Conservation (phyloP, 1,140 invertebrate genomes). For the Zaprionus tsacasi region DNA sequence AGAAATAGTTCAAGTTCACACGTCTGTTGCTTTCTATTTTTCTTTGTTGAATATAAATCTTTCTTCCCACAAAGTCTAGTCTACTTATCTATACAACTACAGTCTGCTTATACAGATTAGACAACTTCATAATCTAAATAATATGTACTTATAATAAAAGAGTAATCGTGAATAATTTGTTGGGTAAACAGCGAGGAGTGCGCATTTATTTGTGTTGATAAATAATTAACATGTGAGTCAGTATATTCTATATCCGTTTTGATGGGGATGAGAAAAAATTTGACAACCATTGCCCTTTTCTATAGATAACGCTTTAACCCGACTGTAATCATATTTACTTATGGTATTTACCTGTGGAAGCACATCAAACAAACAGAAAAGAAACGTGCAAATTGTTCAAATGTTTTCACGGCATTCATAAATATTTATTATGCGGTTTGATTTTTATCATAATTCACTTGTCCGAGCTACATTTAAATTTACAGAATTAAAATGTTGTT, state of each 20-base stretch:
- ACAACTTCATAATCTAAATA: background rate
- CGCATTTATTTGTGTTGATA: constrained; percentile 9
- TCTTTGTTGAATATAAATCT: background rate
- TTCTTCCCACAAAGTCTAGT: background rate
- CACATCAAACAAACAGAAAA: background rate
- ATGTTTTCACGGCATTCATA: constrained; percentile 14
- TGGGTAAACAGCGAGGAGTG: background rate
- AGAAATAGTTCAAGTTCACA: too few relatives aligned
- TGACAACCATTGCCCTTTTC: background rate
- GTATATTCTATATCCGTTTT: constrained; percentile 19
- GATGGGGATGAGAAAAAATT: background rate
- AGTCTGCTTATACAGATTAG: background rate
- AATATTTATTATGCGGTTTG: constrained; percentile 24
- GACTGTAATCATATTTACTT: constrained; percentile 15
- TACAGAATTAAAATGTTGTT: constrained; percentile 27
- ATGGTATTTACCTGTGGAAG: constrained; percentile 3
- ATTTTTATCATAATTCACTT: constrained; percentile 11
- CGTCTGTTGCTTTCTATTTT: background rate
- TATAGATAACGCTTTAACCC: constrained; percentile 2
- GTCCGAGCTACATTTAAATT: constrained; percentile 14
- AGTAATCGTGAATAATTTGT: constrained; percentile 15
- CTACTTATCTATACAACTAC: background rate
- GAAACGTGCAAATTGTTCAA: constrained; percentile 28
- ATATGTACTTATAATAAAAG: background rate
- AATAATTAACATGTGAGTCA: constrained; percentile 52